Evolutionary conservation across 92 coral and sea anemone species (phyloP), one percentile per base, ranked within the genome.

Genomic region (Umimayanthus kanabou): DNA sequence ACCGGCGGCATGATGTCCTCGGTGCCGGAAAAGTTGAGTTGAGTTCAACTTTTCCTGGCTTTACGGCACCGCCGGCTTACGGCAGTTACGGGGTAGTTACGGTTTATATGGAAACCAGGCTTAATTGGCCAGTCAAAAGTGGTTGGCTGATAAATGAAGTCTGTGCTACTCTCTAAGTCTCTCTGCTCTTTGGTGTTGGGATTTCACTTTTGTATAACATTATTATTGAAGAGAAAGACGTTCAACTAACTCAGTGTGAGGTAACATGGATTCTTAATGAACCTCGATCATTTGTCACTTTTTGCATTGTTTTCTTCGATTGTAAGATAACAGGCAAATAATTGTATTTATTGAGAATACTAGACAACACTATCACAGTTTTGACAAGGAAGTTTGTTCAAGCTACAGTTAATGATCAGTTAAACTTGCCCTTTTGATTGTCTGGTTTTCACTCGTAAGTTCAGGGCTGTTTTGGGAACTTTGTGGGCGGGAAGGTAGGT

Each of bases 191-290:
- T 20, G 26, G 69, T 20, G 25, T 61, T 22, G 7, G n/a, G 69
- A 20, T 61, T 61, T 61, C 25, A 61, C 66, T 16, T 11, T 61
- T 20, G 25, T 61, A 22, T 61, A 2, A 18, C 69, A 61, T 22
- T 75, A 61, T 22, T 75, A 39, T 26, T 73, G 77, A 73, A 37
- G 39, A 22, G 40, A 33, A 45, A 73, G 45, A 37, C 25, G 39
- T 20, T 75, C 23, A 73, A 75, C 79, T 18, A 71, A 61, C 69
- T 61, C 39, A 5, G 9, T 26, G 79, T 75, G 79, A 75, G 30
- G 53, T 75, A 75, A 75, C 53, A 75, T 75, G 79, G 79, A 75
- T 37, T 37, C 53, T 75, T 39, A 9, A 16, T 7, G 50, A 75
- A 43, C 53, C 45, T 39, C 47, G 23, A 53, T 13, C 20, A 13